Evolutionary conservation across 2,113 vertebrate species (phyloP), one percentile per base, ranked within the genome.

Genomic region (Callionymus lyra): DNA sequence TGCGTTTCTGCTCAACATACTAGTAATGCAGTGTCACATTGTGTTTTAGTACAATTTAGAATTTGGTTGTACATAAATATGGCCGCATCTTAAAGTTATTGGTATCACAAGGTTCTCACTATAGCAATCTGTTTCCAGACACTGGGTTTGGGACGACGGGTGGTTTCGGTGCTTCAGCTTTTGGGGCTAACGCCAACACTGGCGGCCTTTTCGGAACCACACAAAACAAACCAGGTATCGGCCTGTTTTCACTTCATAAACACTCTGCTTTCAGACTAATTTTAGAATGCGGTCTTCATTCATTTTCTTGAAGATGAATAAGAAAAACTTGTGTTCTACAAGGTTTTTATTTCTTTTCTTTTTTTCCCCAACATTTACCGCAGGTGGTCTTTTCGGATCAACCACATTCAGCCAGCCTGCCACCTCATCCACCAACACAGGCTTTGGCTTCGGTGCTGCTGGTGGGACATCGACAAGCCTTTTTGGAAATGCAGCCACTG

Each of bases 301-400:
- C 12, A n/a, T 6, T 9, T 9, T 17, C 8, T 19, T 8, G 16
- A 5, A 9, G 31, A 5, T 9, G 16, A 9, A 16, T 6, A 12
- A n/a, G 12, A 36, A 3, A 4, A 34, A 6, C 31, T 6, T 18
- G 6, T 19, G 16, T 9, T 33, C 3, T 14, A 6, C 16, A 27
- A 5, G 21, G 21, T 27, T 4, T 27, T 27, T 27, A 27, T 27
- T 27, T 27, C 10, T 16, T 9, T 6, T 9, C 18, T 10, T 38
- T 9, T 15, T 10, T 38, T 4, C 14, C 9, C 34, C 11, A 6
- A 9, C 4, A 16, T 34, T n/a, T 39, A 39, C 31, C 36, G 1
- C 39, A 96, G 95, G 91, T 12, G 92, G 93, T 0, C 81, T 98
- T n/a, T 97, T 98, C 48, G 92, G 95, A 1, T 84, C 91, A 0